Conservation (phyloP, 2,113 vertebrate species). For the Kobus ellipsiprymnus region DNA sequence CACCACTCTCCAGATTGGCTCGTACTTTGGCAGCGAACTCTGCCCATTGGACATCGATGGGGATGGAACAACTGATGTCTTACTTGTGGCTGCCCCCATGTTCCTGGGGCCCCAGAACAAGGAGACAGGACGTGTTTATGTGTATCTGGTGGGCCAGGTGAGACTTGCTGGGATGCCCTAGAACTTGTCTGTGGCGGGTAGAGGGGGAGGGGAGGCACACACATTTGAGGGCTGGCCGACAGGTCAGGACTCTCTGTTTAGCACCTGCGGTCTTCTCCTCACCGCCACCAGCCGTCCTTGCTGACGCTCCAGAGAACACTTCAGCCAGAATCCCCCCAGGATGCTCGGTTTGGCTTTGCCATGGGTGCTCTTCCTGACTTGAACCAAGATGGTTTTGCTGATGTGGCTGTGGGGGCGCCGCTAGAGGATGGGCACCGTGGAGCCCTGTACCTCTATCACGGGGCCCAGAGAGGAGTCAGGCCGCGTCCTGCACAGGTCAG, state of each 20-base stretch:
- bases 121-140: conserved; percentile 90
- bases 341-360: conserved; percentile 91
- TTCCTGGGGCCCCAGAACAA: conserved; percentile 91
- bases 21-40: conserved; percentile 95
- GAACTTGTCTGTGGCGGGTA: not conserved
- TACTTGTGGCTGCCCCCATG: conserved; percentile 95
- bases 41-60: conserved; percentile 89
- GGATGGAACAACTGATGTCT: conserved; percentile 89
- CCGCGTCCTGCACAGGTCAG: conserved; percentile 58
- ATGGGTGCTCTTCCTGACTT: conserved; percentile 87
- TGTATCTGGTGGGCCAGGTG: conserved; percentile 90
- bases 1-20: conserved; percentile 87
- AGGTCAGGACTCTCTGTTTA: not conserved
- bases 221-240: not conserved
- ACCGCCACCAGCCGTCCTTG: conserved; percentile 68
- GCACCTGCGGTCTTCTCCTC: not conserved
- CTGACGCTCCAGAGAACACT: conserved; percentile 86
- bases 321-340: conserved; percentile 82
- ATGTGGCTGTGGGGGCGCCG: conserved; percentile 90
- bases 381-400: conserved; percentile 89
- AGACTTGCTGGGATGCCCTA: conserved; percentile 35
- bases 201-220: not conserved
- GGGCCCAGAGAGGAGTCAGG: conserved; percentile 58
- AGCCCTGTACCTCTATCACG: conserved; percentile 92
- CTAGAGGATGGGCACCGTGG: conserved; percentile 93